Evolutionary conservation across 2,797 vertebrate genomes (phyloP), one percentile per base, ranked within the genome.

Genomic region (Menidia menidia): DNA sequence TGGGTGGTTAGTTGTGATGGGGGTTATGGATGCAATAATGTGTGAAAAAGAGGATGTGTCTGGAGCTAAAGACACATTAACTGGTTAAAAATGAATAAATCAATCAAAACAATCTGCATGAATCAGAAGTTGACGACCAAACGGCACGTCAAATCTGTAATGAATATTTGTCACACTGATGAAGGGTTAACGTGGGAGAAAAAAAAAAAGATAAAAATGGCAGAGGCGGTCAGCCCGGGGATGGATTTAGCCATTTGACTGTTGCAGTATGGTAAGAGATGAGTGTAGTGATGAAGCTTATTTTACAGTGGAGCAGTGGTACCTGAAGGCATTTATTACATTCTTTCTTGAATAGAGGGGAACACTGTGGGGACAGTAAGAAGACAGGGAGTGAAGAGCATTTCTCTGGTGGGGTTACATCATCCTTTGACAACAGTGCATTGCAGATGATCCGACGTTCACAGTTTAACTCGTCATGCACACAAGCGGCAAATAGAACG

Each of bases 261-360:
- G 79, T 73, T 50, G 87, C 68, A 64, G 68, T 44, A 84, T 86
- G 86, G 57, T 64, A 86, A 86, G 74, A 80, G 92, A 92, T 93
- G 95, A 86, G 52, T 83, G 80, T 77, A 94, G 85, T 73, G 35
- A 90, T 92, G 90, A 90, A 87, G 84, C 84, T 90, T 80, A 90
- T 95, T 90, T 92, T 91, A 94, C 94, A 53, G 95, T 42, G 47
- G 70, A 94, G 92, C 86, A 81, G 80, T 71, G 85, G 92, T 95
- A 95, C 95, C 95, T 95, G 95, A 95, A 95, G 89, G 93, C 91
- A 95, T 95, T 95, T 93, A 95, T 94, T 91, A 95, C 94, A 95
- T 95, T 95, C 95, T 95, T 95, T 95, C 95, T 95, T 91, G 95
- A 95, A 93, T 95, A 95, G 88, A 95, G 94, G 64, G 95, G 94